These are phyloP conservation scores for Hirtodrosophila alboralis DNA, from an alignment of 2,888 invertebrate genomes.

Conservation along the genomic window DNA sequence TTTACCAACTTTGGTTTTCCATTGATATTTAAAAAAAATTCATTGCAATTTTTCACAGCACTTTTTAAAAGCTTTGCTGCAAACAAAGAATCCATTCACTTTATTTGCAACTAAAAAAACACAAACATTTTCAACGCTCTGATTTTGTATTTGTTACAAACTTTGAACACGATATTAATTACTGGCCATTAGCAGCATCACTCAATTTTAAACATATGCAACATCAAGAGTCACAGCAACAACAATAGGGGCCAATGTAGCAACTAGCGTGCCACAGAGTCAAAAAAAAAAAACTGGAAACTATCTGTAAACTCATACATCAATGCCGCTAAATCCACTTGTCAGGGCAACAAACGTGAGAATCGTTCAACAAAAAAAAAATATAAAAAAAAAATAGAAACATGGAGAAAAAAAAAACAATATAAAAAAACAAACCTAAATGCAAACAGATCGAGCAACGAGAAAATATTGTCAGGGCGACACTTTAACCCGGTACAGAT, in stretches of 20 bases:
- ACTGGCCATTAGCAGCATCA: constrained; percentile 72
- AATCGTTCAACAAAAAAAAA: constrained; percentile 56
- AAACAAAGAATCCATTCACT: constrained; percentile 31
- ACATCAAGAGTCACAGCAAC: constrained; percentile 21
- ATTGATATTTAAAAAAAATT: constrained; percentile 12
- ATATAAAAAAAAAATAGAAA: constrained; percentile 18
- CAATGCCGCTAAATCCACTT: constrained; percentile 80
- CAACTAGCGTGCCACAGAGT: constrained; percentile 14
- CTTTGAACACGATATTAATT: constrained; percentile 66
- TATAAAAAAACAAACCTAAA: constrained; percentile 64
- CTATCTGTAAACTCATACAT: constrained; percentile 75
- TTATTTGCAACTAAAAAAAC: constrained; percentile 21
- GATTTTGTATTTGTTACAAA: constrained; percentile 32
- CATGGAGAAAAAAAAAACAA: constrained; percentile 37
- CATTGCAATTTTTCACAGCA: constrained; percentile 13
- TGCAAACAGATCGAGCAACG: constrained; percentile 65
- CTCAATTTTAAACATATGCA: constrained; percentile 73
- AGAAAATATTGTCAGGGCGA: constrained; percentile 74
- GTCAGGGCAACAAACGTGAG: constrained; percentile 77
- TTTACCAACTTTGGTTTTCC: constrained; percentile 1
- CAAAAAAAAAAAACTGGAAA: constrained; percentile 48
- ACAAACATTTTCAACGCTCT: constrained; percentile 33
- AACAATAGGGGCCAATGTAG: constrained; percentile 8
- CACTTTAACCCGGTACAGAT: constrained; percentile 66
- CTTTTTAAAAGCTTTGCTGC: constrained; percentile 4